These are phyloP conservation scores for Dreissena polymorpha DNA, from an alignment of 1,140 invertebrate species.

Conservation along the genomic window DNA sequence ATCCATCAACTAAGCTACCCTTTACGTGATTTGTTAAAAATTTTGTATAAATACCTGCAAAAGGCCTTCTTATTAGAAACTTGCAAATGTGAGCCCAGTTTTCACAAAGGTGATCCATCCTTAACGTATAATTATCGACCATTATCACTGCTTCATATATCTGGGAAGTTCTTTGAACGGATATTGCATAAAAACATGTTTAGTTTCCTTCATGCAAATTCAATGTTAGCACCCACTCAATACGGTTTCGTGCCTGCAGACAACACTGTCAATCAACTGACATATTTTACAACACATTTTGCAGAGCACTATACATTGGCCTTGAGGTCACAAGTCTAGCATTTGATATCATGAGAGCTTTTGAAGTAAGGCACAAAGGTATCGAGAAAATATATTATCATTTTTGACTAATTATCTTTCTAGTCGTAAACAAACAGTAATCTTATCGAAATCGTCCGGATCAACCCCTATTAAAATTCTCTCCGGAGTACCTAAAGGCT, in stretches of 20 bases:
- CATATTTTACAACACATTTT: slow-evolving; percentile 28
- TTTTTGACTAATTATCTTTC: slow-evolving; percentile 30
- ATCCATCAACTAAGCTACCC: neutral
- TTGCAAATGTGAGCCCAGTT: neutral
- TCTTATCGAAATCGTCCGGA: slow-evolving; percentile 2
- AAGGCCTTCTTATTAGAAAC: slow-evolving; percentile 16
- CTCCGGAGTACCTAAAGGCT: slow-evolving; percentile 42
- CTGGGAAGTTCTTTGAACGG: slow-evolving; percentile 38
- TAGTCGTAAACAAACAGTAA: neutral
- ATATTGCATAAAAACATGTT: slow-evolving; percentile 44
- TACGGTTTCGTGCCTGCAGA: slow-evolving; percentile 26
- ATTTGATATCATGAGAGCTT: slow-evolving; percentile 35
- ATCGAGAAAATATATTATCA: neutral
- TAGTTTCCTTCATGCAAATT: too few species aligned
- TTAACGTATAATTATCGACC: slow-evolving; percentile 32
- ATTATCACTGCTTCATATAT: slow-evolving; percentile 19
- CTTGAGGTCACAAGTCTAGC: slow-evolving; percentile 15
- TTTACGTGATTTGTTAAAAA: neutral
- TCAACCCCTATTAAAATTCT: neutral
- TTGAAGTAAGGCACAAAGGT: slow-evolving; percentile 30
- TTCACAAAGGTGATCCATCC: neutral
- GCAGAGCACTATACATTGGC: neutral
- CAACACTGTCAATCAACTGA: slow-evolving; percentile 14
- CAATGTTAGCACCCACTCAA: slow-evolving; percentile 24
- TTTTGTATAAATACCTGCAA: neutral